Evolutionary conservation across 2,888 invertebrate species (phyloP), one percentile per base, ranked within the genome.

Genomic region (Drosophila barbarae): DNA sequence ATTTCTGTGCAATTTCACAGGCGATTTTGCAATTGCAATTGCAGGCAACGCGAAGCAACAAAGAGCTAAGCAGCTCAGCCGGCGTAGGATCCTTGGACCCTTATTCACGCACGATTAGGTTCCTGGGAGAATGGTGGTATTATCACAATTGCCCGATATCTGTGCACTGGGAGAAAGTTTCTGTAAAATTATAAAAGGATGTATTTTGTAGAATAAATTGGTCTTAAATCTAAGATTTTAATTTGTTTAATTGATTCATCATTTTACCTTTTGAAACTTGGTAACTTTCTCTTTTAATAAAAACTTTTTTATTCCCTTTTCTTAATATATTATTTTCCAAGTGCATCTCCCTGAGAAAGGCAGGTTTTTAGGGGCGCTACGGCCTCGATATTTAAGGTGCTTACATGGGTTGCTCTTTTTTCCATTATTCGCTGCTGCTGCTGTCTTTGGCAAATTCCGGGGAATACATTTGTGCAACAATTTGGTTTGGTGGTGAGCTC

Each of bases 401-500:
- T 85, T 85, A 85, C 85, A 84, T 64, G 76, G 78, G 77, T 72
- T 81, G 81, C 75, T 75, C 76, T 77, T 73, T 72, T 68, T 51
- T 39, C 32, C 38, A 39, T 44, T 54, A 66, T 66, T 53, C 49
- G 35, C 15, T 47, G 41, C 30, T 36, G 8, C 50, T 34, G 15
- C 50, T 34, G 26, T 35, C 18, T 18, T 32, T 35, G 23, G 50
- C 46, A 41, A 56, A 53, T 49, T 47, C 47, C 47, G 46, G 28
- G 34, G 15, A 50, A 57, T 41, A 46, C 60, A 78, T 77, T 84
- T 79, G 82, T 73, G 73, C 76, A 70, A 82, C 82, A 84, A 85
- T 85, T 85, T 84, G 82, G 72, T 69, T 71, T 82, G 85, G 84
- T 82, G 84, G 84, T 78, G 76, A 73, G 85, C 74, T 85, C 73